Percentiles rank a stretch among this genome's conserved stretches.
phyloP scores from a whole-genome alignment of 2,888 invertebrate species.

The Phymatocera aterrima region DNA sequence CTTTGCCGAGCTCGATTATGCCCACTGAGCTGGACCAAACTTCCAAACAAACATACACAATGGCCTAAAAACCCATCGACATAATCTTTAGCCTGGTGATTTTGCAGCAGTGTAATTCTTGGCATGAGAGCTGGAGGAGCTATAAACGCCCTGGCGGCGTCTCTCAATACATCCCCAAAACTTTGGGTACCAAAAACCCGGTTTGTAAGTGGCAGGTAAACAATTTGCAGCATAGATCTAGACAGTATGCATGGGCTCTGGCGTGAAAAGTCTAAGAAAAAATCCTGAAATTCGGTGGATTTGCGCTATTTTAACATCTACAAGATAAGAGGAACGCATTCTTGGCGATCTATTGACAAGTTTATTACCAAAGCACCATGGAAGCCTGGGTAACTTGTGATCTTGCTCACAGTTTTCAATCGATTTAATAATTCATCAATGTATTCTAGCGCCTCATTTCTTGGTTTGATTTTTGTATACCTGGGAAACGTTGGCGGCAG shows the following conservation, averaged over 20 bases:
- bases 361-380: constrained; percentile 86
- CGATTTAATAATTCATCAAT: constrained; percentile 89
- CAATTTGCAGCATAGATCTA: constrained; percentile 90
- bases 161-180: constrained; percentile 88
- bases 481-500: constrained; percentile 99
- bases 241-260: constrained; percentile 93
- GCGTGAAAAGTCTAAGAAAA: constrained; percentile 95
- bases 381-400: constrained; percentile 86
- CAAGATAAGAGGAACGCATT: background rate
- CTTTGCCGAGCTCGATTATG: constrained; percentile 97
- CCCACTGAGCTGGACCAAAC: constrained; percentile 91
- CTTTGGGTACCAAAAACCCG: constrained; percentile 79
- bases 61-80: constrained; percentile 92
- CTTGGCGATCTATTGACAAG: background rate
- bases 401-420: constrained; percentile 88
- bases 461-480: constrained; percentile 92
- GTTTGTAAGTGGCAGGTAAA: constrained; percentile 79
- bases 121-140: constrained; percentile 92
- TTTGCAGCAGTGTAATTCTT: constrained; percentile 82
- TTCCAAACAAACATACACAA: constrained; percentile 91
- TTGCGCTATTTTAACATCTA: background rate
- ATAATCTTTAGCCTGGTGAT: constrained; percentile 88
- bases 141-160: constrained; percentile 91
- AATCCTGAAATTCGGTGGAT: constrained; percentile 80
- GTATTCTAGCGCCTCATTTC: constrained; percentile 87